Conservation (phyloP, 2,797 vertebrate genomes). For the Merluccius polli region DNA sequence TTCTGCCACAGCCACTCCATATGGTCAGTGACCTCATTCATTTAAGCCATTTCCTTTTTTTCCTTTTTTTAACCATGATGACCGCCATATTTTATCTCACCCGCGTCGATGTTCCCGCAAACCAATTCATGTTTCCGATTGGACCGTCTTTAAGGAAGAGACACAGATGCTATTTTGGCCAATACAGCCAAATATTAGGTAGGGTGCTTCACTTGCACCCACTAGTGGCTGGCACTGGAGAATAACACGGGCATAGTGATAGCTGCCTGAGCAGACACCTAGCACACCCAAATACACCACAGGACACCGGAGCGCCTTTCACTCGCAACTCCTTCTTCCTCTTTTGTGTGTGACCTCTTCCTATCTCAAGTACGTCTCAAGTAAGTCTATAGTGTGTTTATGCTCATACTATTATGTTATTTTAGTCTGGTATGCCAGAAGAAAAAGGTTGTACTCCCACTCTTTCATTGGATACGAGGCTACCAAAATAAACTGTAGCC, state of each 20-base stretch:
- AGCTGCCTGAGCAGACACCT: not conserved
- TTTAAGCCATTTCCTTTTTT: not conserved
- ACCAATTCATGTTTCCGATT: not conserved
- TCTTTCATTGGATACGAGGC: too few relatives aligned
- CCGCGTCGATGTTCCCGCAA: not conserved
- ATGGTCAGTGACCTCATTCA: conserved; percentile 67
- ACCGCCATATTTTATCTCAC: not conserved
- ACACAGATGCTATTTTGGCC: not conserved
- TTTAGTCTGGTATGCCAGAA: too few relatives aligned
- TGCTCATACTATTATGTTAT: not conserved
- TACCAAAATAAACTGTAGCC: not conserved
- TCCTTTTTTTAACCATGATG: not conserved
- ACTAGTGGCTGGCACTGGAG: not conserved
- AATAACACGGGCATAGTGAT: not conserved
- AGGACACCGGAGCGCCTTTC: not conserved
- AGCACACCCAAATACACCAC: not conserved
- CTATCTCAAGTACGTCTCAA: too few relatives aligned
- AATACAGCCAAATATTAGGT: not conserved
- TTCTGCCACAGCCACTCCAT: conserved; percentile 92
- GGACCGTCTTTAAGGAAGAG: not conserved
- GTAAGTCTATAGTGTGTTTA: too few relatives aligned
- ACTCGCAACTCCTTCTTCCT: not conserved
- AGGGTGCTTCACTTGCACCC: not conserved
- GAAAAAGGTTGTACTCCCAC: not conserved
- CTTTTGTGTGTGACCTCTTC: too few relatives aligned